phyloP scores from a whole-genome alignment of 2,888 invertebrate genomes.

The Platycnemis pennipes region DNA sequence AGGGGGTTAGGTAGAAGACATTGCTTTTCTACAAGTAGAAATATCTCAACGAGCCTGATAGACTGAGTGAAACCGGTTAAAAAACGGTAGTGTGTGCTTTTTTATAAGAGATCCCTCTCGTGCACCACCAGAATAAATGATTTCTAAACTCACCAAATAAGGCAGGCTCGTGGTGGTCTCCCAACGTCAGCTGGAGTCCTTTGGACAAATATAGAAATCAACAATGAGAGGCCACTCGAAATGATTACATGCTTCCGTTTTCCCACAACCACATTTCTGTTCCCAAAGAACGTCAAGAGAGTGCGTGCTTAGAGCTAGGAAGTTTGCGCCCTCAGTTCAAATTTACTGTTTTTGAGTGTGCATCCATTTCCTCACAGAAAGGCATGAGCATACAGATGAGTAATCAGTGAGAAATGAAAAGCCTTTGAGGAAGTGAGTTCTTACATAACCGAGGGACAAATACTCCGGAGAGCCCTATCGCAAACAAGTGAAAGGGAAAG shows the following conservation, averaged over 20 bases:
- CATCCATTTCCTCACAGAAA: neutral
- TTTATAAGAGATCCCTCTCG: neutral
- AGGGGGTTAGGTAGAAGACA: neutral
- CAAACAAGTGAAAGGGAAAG: conserved; percentile 31
- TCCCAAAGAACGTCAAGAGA: neutral
- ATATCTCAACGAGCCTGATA: neutral
- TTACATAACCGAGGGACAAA: neutral
- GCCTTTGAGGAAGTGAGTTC: conserved; percentile 17
- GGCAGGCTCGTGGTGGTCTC: conserved; percentile 41
- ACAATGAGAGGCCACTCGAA: conserved; percentile 19
- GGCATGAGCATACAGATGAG: neutral
- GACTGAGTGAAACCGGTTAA: neutral
- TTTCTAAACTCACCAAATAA: conserved; percentile 46
- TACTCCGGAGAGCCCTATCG: neutral
- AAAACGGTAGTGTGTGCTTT: neutral
- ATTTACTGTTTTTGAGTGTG: neutral
- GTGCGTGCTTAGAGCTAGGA: neutral
- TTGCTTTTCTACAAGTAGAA: neutral
- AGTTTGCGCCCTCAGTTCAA: neutral
- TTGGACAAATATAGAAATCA: conserved; percentile 35
- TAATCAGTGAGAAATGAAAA: neutral
- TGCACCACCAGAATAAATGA: neutral
- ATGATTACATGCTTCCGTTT: neutral
- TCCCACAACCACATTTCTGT: neutral
- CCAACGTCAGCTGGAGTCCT: conserved; percentile 47